These are phyloP conservation scores for Triplophysa rosa DNA, from an alignment of 2,113 vertebrate species.

Conservation along the genomic window DNA sequence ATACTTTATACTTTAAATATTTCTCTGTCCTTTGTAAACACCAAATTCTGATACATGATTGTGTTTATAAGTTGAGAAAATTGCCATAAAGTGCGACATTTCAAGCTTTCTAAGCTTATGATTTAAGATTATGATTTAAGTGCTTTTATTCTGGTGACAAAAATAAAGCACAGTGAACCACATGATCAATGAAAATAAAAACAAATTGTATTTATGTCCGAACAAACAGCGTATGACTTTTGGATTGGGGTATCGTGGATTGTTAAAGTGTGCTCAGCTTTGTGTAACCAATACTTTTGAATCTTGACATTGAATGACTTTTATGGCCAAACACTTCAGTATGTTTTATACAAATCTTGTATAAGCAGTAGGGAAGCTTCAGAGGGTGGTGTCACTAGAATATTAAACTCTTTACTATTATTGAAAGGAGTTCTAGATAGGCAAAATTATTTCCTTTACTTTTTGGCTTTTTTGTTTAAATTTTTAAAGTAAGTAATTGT, in stretches of 20 bases:
- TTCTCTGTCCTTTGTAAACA: too few species aligned
- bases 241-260: not conserved
- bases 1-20: too few species aligned
- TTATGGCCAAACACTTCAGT: not conserved
- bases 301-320: constrained; percentile 3
- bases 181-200: not conserved
- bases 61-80: not conserved
- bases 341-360: not conserved
- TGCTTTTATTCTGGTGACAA: not conserved
- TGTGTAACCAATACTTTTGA: not conserved
- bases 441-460: too few species aligned
- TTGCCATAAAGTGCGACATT: too few species aligned
- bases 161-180: not conserved
- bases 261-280: not conserved
- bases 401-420: not conserved
- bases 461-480: too few species aligned
- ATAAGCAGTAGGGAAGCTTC: not conserved
- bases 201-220: not conserved
- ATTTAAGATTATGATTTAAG: not conserved
- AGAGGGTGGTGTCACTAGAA: not conserved
- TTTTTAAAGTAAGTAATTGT: too few species aligned
- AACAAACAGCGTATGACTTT: constrained; percentile 12
- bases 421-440: too few species aligned
- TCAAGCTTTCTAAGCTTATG: too few species aligned
- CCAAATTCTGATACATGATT: not conserved